Evolutionary conservation across 2,113 vertebrate species (phyloP).

Genomic region (Bucco capensis): DNA sequence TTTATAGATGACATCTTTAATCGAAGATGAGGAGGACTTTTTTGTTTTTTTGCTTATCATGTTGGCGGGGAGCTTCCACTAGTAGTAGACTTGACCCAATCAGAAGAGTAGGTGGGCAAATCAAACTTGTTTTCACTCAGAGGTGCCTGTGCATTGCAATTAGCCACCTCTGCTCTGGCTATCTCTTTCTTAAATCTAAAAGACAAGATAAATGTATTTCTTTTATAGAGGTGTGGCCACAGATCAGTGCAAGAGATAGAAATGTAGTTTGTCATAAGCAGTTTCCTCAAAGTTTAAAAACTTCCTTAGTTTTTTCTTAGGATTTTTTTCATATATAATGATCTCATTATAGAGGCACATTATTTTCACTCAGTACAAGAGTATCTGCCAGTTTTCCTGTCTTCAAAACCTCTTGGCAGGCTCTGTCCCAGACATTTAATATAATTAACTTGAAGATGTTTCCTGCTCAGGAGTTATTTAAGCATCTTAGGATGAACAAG

Average conservation of each 20-base stretch:
- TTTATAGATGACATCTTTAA: neutral
- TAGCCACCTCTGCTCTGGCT: neutral
- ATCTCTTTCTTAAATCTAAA: neutral
- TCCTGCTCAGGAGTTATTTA: conserved; percentile 18
- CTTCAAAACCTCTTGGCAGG: neutral
- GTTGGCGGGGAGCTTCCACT: neutral
- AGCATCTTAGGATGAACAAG: conserved; percentile 1
- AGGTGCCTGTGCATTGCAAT: neutral
- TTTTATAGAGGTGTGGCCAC: neutral
- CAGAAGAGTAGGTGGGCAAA: neutral
- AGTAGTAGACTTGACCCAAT: neutral
- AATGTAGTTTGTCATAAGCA: neutral
- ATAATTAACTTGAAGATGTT: conserved; percentile 46
- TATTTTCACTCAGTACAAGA: neutral
- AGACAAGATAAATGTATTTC: neutral
- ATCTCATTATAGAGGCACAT: neutral
- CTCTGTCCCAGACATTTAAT: conserved; percentile 25
- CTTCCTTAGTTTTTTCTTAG: neutral
- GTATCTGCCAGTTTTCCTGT: neutral
- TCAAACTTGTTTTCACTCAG: neutral
- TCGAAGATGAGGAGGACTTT: neutral
- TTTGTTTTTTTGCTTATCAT: neutral
- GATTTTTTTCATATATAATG: neutral
- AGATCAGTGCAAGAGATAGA: neutral
- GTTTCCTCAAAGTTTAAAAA: neutral